These are phyloP conservation scores for Asteroscopus sphinx DNA, from an alignment of 2,888 invertebrate species.

Conservation along the genomic window DNA sequence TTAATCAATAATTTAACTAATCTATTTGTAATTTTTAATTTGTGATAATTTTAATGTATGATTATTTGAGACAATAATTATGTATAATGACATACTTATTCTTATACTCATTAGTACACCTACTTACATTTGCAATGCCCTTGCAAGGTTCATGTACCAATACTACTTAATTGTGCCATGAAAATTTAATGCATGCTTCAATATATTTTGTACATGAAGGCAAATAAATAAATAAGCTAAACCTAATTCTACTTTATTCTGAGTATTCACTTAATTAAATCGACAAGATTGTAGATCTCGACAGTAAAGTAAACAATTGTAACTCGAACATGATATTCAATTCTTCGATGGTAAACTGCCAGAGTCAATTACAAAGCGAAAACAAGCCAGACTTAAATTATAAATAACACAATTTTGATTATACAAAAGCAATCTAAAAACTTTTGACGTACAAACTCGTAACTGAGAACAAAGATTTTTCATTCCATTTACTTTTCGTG, in stretches of 20 bases:
- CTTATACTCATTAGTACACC: too few species aligned
- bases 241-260: constrained; percentile 6
- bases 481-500: constrained; percentile 47
- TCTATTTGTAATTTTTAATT: too few species aligned
- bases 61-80: too few species aligned
- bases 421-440: constrained; percentile 49
- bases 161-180: too few species aligned
- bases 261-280: constrained; percentile 27
- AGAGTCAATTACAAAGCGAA: constrained; percentile 66
- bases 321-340: constrained; percentile 27
- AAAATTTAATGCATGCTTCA: too few species aligned
- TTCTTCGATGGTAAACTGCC: constrained; percentile 57
- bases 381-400: constrained; percentile 61
- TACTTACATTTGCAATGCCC: too few species aligned
- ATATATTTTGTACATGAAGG: too few species aligned
- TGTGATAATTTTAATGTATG: too few species aligned
- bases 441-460: constrained; percentile 38
- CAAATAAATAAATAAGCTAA: neutral
- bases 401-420: constrained; percentile 51
- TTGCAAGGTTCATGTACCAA: too few species aligned
- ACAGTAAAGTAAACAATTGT: constrained; percentile 31
- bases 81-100: too few species aligned
- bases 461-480: constrained; percentile 49
- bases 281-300: constrained; percentile 21
- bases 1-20: too few species aligned